Percentiles rank a stretch among this genome's conserved stretches.
phyloP scores from a whole-genome alignment of 2,113 vertebrate species.

The Motacilla alba region DNA sequence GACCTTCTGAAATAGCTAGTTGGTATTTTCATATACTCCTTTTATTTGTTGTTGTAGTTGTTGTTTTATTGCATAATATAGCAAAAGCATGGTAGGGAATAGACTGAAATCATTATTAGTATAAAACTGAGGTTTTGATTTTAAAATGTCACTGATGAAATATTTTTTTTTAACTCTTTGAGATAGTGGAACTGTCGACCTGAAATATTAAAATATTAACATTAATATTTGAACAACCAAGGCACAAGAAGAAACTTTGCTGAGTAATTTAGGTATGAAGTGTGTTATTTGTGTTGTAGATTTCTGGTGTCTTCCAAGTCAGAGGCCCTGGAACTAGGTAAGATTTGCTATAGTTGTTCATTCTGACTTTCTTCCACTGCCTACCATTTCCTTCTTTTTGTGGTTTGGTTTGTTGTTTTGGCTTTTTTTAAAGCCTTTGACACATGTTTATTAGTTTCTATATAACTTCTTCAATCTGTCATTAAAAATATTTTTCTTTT shows the following conservation, averaged over 20 bases:
- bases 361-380: background rate
- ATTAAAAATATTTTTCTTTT: background rate
- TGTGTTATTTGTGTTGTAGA: background rate
- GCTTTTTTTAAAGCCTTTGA: background rate
- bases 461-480: background rate
- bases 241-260: background rate
- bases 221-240: background rate
- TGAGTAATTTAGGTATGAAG: background rate
- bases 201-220: background rate
- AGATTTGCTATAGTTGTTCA: fast-evolving
- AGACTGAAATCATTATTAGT: background rate
- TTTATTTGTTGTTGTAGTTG: background rate
- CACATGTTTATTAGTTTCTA: background rate
- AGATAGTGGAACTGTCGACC: background rate
- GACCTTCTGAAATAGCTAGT: background rate
- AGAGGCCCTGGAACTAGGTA: background rate
- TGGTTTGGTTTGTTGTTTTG: background rate
- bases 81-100: background rate
- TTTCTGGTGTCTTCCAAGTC: background rate
- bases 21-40: background rate
- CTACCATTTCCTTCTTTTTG: fast-evolving
- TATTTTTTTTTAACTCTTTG: background rate
- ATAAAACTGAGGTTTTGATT: background rate
- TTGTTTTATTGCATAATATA: background rate
- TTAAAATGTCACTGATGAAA: background rate